These are phyloP conservation scores for Stegana nigrithorax DNA, from an alignment of 2,888 invertebrate species.

Conservation along the genomic window DNA sequence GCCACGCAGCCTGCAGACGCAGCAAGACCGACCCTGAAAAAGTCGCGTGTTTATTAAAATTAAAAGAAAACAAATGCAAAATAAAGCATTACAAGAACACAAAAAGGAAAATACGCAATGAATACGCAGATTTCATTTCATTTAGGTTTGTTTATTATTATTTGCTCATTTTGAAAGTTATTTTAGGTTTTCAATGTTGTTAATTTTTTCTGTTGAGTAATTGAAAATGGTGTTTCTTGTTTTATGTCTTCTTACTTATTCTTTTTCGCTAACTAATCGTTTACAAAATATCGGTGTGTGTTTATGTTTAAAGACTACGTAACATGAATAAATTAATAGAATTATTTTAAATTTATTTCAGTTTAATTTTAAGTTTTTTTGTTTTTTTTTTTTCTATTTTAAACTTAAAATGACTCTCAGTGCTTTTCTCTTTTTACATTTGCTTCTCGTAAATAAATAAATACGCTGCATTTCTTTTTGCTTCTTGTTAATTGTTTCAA, in stretches of 20 bases:
- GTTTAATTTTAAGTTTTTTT: constrained; percentile 16
- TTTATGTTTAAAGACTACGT: constrained; percentile 37
- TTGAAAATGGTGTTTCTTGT: constrained; percentile 40
- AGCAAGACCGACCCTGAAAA: constrained; percentile 7
- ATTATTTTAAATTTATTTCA: no score
- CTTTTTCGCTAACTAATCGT: constrained; percentile 52
- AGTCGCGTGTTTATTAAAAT: constrained; percentile 6
- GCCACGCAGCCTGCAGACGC: no score
- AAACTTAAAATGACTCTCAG: constrained; percentile 56
- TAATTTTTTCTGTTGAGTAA: constrained; percentile 33
- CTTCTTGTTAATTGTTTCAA: neutral
- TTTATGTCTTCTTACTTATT: no score
- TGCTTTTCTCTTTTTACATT: constrained; percentile 43
- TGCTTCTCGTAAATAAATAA: neutral
- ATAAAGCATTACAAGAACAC: no score
- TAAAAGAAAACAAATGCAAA: neutral
- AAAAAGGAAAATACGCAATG: neutral
- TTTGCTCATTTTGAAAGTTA: constrained; percentile 14
- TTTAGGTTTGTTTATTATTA: constrained; percentile 11
- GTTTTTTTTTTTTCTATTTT: constrained; percentile 33
- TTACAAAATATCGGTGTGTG: constrained; percentile 43
- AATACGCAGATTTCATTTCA: constrained; percentile 10
- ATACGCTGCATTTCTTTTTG: neutral
- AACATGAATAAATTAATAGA: constrained; percentile 35
- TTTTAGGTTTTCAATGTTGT: constrained; percentile 33